Percentiles rank a stretch among this genome's conserved stretches.
Evolutionary conservation across 2,888 invertebrate genomes (phyloP).

Genomic region (Scelioninae gen. 1): DNA sequence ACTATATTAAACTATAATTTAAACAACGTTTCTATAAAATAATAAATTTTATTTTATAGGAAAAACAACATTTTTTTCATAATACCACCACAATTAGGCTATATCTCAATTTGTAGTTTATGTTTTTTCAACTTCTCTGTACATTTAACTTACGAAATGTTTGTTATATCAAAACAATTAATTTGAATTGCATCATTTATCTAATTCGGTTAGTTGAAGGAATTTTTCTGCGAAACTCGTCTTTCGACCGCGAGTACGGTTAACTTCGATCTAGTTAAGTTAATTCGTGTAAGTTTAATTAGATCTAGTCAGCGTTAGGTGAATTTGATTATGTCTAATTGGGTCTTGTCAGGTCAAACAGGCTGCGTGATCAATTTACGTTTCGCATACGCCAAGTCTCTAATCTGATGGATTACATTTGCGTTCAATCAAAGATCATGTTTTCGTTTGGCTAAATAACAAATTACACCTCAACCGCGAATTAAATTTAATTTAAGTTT

Average conservation of each 20-base stretch:
- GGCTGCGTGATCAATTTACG: constrained; percentile 47
- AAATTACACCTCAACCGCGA: constrained; percentile 14
- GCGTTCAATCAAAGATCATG: constrained; percentile 37
- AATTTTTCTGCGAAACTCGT: neutral
- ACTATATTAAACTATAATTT: too few relatives aligned
- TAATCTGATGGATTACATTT: constrained; percentile 46
- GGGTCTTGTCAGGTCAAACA: constrained; percentile 44
- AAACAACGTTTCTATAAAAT: too few relatives aligned
- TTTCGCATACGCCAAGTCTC: constrained; percentile 9
- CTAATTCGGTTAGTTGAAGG: neutral
- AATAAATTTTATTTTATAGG: too few relatives aligned
- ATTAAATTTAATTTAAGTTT: constrained; percentile 24
- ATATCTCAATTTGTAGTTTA: too few relatives aligned
- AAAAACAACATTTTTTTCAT: too few relatives aligned
- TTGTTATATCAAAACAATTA: too few relatives aligned
- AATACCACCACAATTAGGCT: too few relatives aligned
- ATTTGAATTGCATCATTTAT: too few relatives aligned
- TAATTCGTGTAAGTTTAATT: constrained; percentile 43
- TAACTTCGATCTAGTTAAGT: constrained; percentile 8
- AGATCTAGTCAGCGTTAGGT: constrained; percentile 39
- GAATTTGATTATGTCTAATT: constrained; percentile 55
- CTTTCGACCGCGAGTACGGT: neutral
- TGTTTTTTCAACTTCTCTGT: too few relatives aligned
- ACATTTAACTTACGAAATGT: too few relatives aligned
- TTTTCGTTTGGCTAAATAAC: constrained; percentile 34